These are phyloP conservation scores for Apogon hyalosoma DNA, from an alignment of 2,797 vertebrate species.

Conservation along the genomic window DNA sequence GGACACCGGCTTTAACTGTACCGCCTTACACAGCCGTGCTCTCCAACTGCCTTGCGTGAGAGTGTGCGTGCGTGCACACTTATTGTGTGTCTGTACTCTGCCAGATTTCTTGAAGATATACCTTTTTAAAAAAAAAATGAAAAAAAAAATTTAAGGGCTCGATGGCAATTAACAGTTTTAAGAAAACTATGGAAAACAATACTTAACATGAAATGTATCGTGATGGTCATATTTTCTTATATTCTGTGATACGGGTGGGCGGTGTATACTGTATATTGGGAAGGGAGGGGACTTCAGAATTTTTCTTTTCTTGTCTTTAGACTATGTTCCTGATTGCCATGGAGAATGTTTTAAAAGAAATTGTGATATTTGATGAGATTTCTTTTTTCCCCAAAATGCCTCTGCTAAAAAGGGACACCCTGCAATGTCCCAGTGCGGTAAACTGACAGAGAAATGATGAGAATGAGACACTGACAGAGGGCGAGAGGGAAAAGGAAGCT, in stretches of 20 bases:
- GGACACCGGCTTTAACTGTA: constrained; percentile 77
- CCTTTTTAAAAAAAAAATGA: constrained; percentile 69
- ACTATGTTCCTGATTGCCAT: constrained; percentile 81
- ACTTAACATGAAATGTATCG: constrained; percentile 83
- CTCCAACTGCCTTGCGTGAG: constrained; percentile 77
- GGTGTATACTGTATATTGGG: constrained; percentile 75
- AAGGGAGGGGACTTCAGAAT: constrained; percentile 55
- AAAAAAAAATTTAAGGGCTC: constrained; percentile 83
- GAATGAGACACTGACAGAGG: constrained; percentile 72
- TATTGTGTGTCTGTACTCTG: constrained; percentile 73
- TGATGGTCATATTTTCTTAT: constrained; percentile 85
- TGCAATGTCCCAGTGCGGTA: constrained; percentile 70
- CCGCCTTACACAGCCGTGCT: constrained; percentile 84
- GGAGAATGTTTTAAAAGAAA: constrained; percentile 83
- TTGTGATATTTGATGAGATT: constrained; percentile 80
- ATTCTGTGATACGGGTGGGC: constrained; percentile 74
- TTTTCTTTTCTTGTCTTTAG: constrained; percentile 64
- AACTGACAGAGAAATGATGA: constrained; percentile 70
- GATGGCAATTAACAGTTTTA: constrained; percentile 85
- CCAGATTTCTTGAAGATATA: constrained; percentile 82
- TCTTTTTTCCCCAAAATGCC: constrained; percentile 63
- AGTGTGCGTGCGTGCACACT: constrained; percentile 63
- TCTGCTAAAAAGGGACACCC: constrained; percentile 74
- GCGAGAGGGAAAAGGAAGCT: constrained; percentile 71
- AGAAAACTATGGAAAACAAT: constrained; percentile 83